These are phyloP conservation scores for Chauna torquata DNA, from an alignment of 2,113 vertebrate species.

Conservation along the genomic window DNA sequence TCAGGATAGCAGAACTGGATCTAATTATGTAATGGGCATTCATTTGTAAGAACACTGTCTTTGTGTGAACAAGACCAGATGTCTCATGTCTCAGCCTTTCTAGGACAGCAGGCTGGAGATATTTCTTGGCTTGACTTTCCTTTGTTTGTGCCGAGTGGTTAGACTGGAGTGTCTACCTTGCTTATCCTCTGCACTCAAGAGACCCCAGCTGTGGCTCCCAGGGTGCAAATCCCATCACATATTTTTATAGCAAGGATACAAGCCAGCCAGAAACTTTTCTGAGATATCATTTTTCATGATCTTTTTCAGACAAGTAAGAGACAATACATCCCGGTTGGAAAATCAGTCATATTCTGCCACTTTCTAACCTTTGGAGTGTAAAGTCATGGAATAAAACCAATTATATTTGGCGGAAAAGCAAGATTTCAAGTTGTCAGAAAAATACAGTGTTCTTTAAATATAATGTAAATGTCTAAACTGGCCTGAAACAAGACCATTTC, in stretches of 20 bases:
- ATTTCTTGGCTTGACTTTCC: neutral
- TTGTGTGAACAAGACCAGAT: neutral
- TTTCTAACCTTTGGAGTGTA: neutral
- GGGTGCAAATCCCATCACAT: neutral
- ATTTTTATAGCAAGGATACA: neutral
- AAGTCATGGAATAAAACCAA: neutral
- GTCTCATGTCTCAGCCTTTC: neutral
- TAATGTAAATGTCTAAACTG: neutral
- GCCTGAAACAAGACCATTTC: neutral
- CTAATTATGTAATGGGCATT: neutral
- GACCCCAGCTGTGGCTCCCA: neutral
- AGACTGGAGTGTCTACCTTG: neutral
- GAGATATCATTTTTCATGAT: neutral
- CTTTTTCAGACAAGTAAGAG: neutral
- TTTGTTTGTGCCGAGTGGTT: neutral
- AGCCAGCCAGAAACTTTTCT: neutral
- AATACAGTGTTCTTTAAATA: neutral
- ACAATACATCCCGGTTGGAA: neutral
- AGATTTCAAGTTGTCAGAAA: neutral
- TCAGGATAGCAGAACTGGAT: neutral
- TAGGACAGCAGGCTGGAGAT: neutral
- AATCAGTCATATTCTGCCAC: neutral
- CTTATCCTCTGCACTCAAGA: neutral
- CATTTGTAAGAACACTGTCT: neutral
- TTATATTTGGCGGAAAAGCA: neutral